These are phyloP conservation scores for Scomber scombrus DNA, from an alignment of 2,113 vertebrate species.

Conservation along the genomic window DNA sequence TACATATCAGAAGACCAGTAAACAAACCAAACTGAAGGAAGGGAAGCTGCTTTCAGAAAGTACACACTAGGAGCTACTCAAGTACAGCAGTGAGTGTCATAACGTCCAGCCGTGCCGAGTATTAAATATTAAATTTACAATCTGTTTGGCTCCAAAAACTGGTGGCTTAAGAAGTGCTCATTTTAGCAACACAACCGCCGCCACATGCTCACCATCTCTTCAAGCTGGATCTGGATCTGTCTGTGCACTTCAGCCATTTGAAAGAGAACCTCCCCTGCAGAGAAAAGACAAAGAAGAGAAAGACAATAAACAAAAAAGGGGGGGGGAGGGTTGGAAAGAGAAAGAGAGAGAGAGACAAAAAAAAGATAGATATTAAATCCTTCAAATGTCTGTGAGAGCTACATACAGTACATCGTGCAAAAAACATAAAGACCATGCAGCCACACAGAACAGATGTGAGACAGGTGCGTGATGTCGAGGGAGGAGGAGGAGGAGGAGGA, in stretches of 20 bases:
- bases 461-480: constrained; percentile 21
- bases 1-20: constrained; percentile 17
- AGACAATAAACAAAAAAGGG: constrained; percentile 61
- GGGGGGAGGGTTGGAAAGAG: constrained; percentile 13
- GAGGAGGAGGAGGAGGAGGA: constrained; percentile 20
- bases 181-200: constrained; percentile 36
- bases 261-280: constrained; percentile 97
- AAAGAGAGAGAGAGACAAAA: constrained; percentile 21
- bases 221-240: constrained; percentile 98
- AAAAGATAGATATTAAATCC: constrained; percentile 17
- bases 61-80: not conserved
- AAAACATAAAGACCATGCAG: constrained; percentile 70
- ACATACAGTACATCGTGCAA: constrained; percentile 69
- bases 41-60: not conserved
- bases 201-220: constrained; percentile 93
- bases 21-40: not conserved
- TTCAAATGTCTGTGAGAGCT: not conserved
- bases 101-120: not conserved
- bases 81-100: not conserved
- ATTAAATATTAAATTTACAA: constrained; percentile 34
- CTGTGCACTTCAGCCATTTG: constrained; percentile 99
- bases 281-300: constrained; percentile 50
- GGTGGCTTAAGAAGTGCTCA: constrained; percentile 17
- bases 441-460: constrained; percentile 54
- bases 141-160: constrained; percentile 29